A percentile compares a stretch with the other conserved stretches of the same genome.
These are phyloP conservation scores for Minunthozetes semirufus DNA, from an alignment of 2,888 invertebrate species.

Conservation along the genomic window DNA sequence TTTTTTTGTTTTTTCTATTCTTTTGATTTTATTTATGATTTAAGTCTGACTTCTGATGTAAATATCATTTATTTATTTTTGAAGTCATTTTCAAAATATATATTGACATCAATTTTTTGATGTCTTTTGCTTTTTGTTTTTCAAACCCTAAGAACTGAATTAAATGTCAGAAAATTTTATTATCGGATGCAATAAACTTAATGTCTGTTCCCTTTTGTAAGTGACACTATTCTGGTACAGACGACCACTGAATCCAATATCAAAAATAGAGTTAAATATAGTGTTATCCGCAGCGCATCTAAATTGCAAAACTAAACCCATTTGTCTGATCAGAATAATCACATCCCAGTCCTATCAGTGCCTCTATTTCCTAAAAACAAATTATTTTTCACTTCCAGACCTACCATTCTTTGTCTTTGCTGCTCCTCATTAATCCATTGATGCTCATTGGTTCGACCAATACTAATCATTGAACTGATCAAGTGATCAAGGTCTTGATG, in stretches of 20 bases:
- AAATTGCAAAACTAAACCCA: background rate
- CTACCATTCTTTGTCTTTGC: too few relatives aligned
- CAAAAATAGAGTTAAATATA: background rate
- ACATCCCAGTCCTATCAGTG: background rate
- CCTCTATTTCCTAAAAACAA: background rate
- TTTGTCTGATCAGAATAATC: conserved; percentile 6
- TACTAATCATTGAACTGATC: too few relatives aligned
- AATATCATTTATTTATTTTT: background rate
- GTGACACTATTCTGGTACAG: background rate
- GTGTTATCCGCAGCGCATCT: background rate
- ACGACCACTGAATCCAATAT: background rate
- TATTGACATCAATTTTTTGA: background rate
- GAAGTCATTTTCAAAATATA: background rate
- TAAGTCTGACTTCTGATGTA: background rate
- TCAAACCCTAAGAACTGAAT: background rate
- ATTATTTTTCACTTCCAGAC: background rate
- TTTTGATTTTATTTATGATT: background rate
- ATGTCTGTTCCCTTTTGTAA: background rate
- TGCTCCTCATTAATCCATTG: too few relatives aligned
- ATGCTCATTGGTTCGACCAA: too few relatives aligned
- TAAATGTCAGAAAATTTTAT: background rate
- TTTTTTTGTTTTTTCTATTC: background rate
- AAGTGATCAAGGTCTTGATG: too few relatives aligned
- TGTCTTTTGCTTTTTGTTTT: background rate
- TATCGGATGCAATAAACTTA: background rate